Evolutionary conservation across 2,888 invertebrate genomes (phyloP).

Genomic region (Aphidius colemani): DNA sequence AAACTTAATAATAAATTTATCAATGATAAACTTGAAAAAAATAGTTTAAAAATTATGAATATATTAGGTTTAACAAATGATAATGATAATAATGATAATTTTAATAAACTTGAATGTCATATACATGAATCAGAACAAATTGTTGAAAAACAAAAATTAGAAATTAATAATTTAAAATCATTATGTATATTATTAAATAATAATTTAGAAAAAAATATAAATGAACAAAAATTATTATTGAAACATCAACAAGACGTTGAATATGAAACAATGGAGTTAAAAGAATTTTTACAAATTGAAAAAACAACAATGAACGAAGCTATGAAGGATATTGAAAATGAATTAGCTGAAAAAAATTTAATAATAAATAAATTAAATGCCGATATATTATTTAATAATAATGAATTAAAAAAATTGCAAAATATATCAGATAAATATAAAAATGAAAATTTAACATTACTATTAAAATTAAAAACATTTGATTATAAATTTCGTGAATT

Average conservation of each 20-base stretch:
- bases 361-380: constrained; percentile 62
- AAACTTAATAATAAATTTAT: constrained; percentile 75
- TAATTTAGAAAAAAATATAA: constrained; percentile 72
- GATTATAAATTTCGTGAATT: constrained; percentile 70
- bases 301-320: constrained; percentile 80
- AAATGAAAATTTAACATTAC: constrained; percentile 71
- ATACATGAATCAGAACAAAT: constrained; percentile 76
- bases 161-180: constrained; percentile 73
- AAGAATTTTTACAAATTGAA: constrained; percentile 86
- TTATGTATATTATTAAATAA: constrained; percentile 74
- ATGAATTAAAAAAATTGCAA: constrained; percentile 79
- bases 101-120: constrained; percentile 76
- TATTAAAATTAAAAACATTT: constrained; percentile 68
- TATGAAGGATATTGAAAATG: constrained; percentile 76
- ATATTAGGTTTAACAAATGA: constrained; percentile 61
- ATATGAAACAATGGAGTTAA: constrained; percentile 79
- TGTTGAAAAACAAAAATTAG: constrained; percentile 75
- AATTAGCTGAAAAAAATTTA: constrained; percentile 61
- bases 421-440: constrained; percentile 80
- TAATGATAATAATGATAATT: constrained; percentile 70
- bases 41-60: constrained; percentile 73
- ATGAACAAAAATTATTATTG: constrained; percentile 70
- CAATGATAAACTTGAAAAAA: constrained; percentile 74
- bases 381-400: constrained; percentile 69
- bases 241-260: constrained; percentile 80